phyloP scores from a whole-genome alignment of 1,140 invertebrate species.

The Drosophila teissieri region DNA sequence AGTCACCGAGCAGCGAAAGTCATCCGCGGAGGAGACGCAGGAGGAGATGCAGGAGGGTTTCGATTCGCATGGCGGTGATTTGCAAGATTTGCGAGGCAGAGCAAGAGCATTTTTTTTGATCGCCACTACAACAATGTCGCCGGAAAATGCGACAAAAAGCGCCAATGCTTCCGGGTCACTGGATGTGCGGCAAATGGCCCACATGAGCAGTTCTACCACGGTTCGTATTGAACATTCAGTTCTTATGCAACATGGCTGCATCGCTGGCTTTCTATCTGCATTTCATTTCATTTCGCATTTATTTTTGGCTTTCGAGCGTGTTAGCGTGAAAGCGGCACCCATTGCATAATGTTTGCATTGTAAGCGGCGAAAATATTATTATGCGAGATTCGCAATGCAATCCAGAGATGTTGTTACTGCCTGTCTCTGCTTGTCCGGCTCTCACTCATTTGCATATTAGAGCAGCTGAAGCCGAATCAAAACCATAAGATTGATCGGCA shows the following conservation, averaged over 20 bases:
- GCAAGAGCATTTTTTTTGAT: conserved; percentile 48
- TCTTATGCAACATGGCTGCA: conserved; percentile 53
- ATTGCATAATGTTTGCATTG: conserved; percentile 62
- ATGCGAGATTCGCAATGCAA: conserved; percentile 47
- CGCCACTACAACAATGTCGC: conserved; percentile 21
- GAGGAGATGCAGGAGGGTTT: neutral
- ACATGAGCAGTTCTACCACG: conserved; percentile 58
- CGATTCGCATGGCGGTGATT: conserved; percentile 20
- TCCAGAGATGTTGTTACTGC: neutral
- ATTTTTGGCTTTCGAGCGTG: conserved; percentile 68
- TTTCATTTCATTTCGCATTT: conserved; percentile 49
- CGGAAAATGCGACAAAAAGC: no score
- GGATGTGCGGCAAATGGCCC: conserved; percentile 20
- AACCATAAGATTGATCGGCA: conserved; percentile 18
- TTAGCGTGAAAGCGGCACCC: conserved; percentile 63
- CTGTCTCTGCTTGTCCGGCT: neutral
- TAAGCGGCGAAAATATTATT: conserved; percentile 64
- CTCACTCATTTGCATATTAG: conserved; percentile 32
- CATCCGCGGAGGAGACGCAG: conserved; percentile 4
- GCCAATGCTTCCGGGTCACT: no score
- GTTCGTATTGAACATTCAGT: conserved; percentile 51
- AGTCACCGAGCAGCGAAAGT: conserved; percentile 39
- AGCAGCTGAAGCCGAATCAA: neutral
- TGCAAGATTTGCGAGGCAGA: conserved; percentile 40
- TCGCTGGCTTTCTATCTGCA: conserved; percentile 62